Conservation (phyloP, 2,797 vertebrate species). For the Rhinogobio ventralis region DNA sequence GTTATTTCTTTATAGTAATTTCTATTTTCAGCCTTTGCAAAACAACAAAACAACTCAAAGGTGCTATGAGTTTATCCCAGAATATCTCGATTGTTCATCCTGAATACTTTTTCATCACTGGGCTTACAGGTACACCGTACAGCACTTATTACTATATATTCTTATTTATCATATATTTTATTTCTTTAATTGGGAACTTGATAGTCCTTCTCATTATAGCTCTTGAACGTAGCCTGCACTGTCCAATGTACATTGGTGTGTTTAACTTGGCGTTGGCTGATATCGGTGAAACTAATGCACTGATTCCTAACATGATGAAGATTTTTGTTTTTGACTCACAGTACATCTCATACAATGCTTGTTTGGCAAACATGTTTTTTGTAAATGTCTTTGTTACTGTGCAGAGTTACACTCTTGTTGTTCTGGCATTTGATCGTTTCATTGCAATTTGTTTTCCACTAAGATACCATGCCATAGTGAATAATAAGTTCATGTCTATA, state of each 20-base stretch:
- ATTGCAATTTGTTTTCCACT: conserved; percentile 61
- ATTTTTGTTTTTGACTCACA: conserved; percentile 54
- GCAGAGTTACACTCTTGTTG: conserved; percentile 50
- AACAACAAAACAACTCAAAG: background rate
- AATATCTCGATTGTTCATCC: conserved; percentile 54
- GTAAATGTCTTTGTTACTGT: conserved; percentile 49
- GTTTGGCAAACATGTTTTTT: conserved; percentile 61
- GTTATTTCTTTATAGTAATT: background rate
- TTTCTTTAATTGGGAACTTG: conserved; percentile 53
- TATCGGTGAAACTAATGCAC: conserved; percentile 55
- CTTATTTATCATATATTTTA: conserved; percentile 51
- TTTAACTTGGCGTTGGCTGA: conserved; percentile 62
- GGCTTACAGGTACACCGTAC: conserved; percentile 45
- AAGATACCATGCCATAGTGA: conserved; percentile 54
- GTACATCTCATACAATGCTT: conserved; percentile 52
- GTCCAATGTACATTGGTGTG: conserved; percentile 56
- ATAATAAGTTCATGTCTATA: conserved; percentile 47
- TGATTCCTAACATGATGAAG: conserved; percentile 55
- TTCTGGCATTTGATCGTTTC: conserved; percentile 55
- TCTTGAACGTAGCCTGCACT: conserved; percentile 46
- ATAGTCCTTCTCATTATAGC: conserved; percentile 55
- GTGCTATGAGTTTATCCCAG: background rate
- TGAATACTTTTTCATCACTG: conserved; percentile 56
- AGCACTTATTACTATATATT: conserved; percentile 53
- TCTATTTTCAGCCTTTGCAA: conserved; percentile 34